These are phyloP conservation scores for Brotogeris chrysoptera DNA, from an alignment of 2,797 vertebrate genomes.

Conservation along the genomic window DNA sequence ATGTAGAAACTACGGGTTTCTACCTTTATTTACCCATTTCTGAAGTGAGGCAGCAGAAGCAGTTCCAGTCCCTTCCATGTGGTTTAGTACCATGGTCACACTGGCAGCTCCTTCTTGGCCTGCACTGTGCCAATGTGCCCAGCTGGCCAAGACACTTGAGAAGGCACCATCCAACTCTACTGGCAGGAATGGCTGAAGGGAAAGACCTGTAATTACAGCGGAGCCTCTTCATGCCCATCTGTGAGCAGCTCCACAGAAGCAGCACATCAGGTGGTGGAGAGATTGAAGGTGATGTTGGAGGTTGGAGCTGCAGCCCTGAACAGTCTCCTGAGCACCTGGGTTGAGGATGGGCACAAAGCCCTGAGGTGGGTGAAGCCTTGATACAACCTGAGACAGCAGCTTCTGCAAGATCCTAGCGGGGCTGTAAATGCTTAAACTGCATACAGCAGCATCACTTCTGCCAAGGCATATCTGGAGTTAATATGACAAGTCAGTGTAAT, in stretches of 20 bases:
- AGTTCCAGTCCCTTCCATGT: not conserved
- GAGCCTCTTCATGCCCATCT: not conserved
- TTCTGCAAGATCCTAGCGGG: not conserved
- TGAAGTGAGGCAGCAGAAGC: not conserved
- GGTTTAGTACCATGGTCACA: not conserved
- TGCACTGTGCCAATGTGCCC: not conserved
- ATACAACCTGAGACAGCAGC: not conserved
- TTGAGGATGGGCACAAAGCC: not conserved
- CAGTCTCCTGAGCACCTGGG: not conserved
- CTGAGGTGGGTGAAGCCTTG: not conserved
- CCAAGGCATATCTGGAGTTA: not conserved
- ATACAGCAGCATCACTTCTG: not conserved
- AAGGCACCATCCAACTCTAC: not conserved
- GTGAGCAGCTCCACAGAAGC: not conserved
- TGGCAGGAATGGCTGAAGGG: not conserved
- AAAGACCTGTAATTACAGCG: not conserved
- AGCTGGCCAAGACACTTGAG: not conserved
- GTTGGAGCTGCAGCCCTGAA: not conserved
- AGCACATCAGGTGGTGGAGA: not conserved
- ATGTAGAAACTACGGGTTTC: not conserved
- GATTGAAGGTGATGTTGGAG: not conserved
- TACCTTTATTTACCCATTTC: not conserved
- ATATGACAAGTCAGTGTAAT: not conserved
- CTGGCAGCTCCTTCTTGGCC: not conserved
- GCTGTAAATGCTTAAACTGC: not conserved